Base-by-base conservation (phyloP, 2,113 vertebrate species). In the Ailuropoda melanoleuca region DNA sequence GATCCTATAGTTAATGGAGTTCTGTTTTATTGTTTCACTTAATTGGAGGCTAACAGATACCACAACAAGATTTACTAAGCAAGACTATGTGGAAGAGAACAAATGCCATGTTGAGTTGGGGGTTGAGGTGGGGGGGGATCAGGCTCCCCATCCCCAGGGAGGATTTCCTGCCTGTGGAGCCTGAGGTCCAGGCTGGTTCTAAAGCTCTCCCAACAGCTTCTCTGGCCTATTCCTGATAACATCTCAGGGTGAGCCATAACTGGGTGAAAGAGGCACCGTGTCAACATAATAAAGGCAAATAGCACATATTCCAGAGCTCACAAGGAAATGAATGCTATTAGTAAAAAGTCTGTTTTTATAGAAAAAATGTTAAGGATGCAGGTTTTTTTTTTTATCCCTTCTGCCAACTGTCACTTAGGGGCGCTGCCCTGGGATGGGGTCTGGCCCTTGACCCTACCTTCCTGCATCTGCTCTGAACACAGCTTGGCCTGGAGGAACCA, bases 81-180 rank as follows among this genome's bases (percentile, higher is more conserved):
- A 72, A 48, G 66, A 37, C 1, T 8, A 43, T 0, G 0, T 0
- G 78, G 46, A 56, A 18, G 31, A 84, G 4, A 46, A 77, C 14
- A 31, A 66, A 24, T 4, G 3, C 48, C 2, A 10, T 1, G 34
- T 1, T 14, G 48, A 58, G 13, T 19, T 2, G 7, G 26, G 37
- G 37, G 14, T 14, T 19, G 34, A 80, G 55, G 1, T 11, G 10
- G 26, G 8, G 58, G 55, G 60, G 55, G 60, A 6, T 31, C 21
- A 3, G 66, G 18, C 29, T 55, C 8, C n/a, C 62, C 9, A 50
- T 5, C 53, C 31, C 60, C 17, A 24, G 3, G n/a, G 53, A 26
- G 85, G 37, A 8, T 15, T 60, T 88, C n/a, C 70, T 85, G 58
- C 34, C 75, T 53, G 13, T 29, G 75, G 68, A 37, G 34, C 48